These are phyloP conservation scores for Sarcophaga carnaria DNA, from an alignment of 2,888 invertebrate species.

Conservation along the genomic window DNA sequence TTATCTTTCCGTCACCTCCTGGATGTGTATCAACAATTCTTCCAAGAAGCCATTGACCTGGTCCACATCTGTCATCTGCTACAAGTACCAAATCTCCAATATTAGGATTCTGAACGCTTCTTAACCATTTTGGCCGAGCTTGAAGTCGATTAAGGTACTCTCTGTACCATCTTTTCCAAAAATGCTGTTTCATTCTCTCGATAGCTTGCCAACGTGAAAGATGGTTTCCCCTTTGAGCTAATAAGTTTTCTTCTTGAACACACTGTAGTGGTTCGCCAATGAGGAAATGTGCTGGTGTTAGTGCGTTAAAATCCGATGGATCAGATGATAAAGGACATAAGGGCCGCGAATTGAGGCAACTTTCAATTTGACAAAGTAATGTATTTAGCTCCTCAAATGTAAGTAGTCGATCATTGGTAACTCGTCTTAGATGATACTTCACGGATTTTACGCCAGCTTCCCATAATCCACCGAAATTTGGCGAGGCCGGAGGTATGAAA, in stretches of 20 bases:
- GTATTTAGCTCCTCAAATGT: too few relatives aligned
- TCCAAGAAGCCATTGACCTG: background rate
- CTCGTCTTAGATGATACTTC: too few relatives aligned
- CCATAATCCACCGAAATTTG: too few relatives aligned
- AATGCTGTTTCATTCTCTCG: constrained; percentile 39
- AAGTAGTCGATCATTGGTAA: too few relatives aligned
- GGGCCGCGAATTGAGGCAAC: too few relatives aligned
- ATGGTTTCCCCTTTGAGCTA: constrained; percentile 9
- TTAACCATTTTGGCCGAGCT: constrained; percentile 9
- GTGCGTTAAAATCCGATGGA: too few relatives aligned
- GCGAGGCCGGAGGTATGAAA: background rate
- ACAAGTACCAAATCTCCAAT: constrained; percentile 6
- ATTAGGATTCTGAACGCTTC: background rate
- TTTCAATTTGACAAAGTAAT: too few relatives aligned
- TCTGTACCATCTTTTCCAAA: constrained; percentile 41
- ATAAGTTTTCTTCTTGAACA: background rate
- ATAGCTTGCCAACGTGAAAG: constrained; percentile 14
- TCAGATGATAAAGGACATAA: too few relatives aligned
- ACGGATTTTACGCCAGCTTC: too few relatives aligned
- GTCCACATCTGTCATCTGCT: constrained; percentile 4
- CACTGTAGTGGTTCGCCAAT: constrained; percentile 44
- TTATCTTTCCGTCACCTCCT: background rate
- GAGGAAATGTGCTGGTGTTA: constrained; percentile 33
- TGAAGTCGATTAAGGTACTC: constrained; percentile 54
- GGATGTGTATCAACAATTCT: background rate